A percentile compares a stretch with the other conserved stretches of the same genome.
Evolutionary conservation across 35 echinoderm and acorn worm genomes (phyloP).

Genomic region (Ophioderma brevispina): DNA sequence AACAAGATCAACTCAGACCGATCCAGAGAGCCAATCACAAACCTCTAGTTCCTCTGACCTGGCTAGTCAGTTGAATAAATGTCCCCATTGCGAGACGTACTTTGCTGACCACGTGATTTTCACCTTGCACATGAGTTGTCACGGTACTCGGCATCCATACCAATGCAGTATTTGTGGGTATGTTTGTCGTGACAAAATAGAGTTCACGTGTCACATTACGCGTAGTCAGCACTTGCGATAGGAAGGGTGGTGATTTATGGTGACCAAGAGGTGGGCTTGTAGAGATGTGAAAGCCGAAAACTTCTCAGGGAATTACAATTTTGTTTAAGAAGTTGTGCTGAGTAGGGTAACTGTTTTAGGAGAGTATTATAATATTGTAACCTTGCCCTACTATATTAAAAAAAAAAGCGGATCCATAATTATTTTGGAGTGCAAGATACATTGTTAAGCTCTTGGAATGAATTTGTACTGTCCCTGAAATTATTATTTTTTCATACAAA

Average conservation of each 20-base stretch:
- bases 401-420: not conserved
- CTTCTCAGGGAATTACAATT: constrained; percentile 4
- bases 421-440: not conserved
- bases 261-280: constrained; percentile 1
- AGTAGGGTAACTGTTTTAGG: not conserved
- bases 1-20: constrained; percentile 50
- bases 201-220: constrained; percentile 99
- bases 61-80: constrained; percentile 78
- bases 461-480: constrained; percentile 5
- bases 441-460: not conserved
- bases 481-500: not conserved
- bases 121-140: constrained; percentile 99
- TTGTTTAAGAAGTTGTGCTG: constrained; percentile 10
- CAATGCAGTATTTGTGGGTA: constrained; percentile 98
- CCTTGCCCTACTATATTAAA: not conserved
- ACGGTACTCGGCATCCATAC: constrained; percentile 85
- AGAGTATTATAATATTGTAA: not conserved
- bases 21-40: constrained; percentile 18
- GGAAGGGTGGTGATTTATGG: not conserved
- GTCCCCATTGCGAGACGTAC: constrained; percentile 94
- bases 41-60: constrained; percentile 41
- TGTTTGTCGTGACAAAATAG: constrained; percentile 95
- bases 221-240: constrained; percentile 92
- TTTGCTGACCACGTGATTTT: constrained; percentile 95
- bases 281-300: not conserved